Base-by-base conservation (phyloP, 1,140 invertebrate species). In the Thereuonema tuberculata region DNA sequence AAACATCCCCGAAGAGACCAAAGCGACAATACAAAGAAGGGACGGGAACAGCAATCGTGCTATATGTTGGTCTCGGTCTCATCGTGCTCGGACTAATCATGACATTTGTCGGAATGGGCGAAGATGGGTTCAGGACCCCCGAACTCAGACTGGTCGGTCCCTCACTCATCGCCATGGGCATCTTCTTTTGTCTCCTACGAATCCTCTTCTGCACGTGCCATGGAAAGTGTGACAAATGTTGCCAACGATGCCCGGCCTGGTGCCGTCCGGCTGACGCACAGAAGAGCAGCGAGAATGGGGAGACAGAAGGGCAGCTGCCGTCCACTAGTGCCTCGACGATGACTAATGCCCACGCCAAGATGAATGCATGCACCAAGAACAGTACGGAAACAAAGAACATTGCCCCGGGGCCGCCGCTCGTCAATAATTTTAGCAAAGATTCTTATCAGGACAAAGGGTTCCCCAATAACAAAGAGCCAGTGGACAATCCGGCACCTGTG, bases 61-160 rank as follows among this genome's bases (percentile, higher is more conserved):
- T 91, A 5, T 90, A 90, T 71, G 84, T 88, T 15, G 87, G 87
- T n/a, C 77, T 91, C 31, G 85, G 84, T 47, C 87, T 84, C 12
- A 82, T 87, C 26, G 84, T 86, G 2, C 77, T 90, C 48, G 88
- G 87, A 20, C 79, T 88, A 58, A 83, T 90, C 62, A 87, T 90
- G 61, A 87, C 86, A 64, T 89, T 90, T 75, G 87, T 91, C 25
- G 88, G 88, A 63, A 87, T 87, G 54, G 87, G 88, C 62, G 88
- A 91, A 72, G 88, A 89, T 74, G 87, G 87, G 65, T 91, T 91
- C 78, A 85, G 88, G 73, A 89, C 87, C 53, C 79, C 84, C 46
- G 86, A 89, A 70, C 75, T 91, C 52, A 80, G 85, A 58, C 78
- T 89, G 61, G 86, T 90, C 70, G 88, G 87, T 43, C 88, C 88